Conservation (phyloP, 2,113 vertebrate species). For the Vulpes lagopus region DNA sequence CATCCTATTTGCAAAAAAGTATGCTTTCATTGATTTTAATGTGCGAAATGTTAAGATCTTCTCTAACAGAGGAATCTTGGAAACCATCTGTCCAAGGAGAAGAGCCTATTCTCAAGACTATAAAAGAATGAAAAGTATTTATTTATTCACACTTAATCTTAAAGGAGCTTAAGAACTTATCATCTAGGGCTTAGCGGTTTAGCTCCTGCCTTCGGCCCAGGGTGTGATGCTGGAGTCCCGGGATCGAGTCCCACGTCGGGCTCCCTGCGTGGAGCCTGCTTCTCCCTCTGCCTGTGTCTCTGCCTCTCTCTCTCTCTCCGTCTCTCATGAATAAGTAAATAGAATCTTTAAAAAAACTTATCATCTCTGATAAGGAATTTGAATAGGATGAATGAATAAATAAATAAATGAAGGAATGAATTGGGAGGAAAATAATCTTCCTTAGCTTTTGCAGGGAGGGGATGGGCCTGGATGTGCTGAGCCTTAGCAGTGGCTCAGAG, state of each 20-base stretch:
- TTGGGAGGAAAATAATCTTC: not conserved
- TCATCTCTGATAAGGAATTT: not conserved
- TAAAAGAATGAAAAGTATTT: not conserved
- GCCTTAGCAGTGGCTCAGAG: rapidly evolving
- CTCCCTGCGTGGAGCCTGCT: no score
- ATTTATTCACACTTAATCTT: constrained; percentile 46
- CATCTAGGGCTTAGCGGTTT: no score
- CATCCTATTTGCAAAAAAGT: constrained; percentile 37
- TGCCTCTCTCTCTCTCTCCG: no score
- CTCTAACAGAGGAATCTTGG: not conserved
- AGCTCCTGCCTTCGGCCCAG: no score
- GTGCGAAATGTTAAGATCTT: constrained; percentile 10
- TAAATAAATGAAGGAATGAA: not conserved
- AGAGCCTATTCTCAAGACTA: not conserved
- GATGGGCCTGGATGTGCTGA: rapidly evolving
- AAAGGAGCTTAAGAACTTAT: not conserved
- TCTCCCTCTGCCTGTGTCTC: no score
- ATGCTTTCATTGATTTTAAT: constrained; percentile 8
- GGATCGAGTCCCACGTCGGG: no score
- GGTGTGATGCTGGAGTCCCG: no score
- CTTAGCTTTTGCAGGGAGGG: no score
- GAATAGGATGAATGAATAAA: not conserved
- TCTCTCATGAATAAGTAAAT: no score
- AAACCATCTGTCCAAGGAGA: not conserved
- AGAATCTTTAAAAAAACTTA: not conserved